Conservation (phyloP, 1,140 invertebrate genomes). For the Rhynchophorus ferrugineus region DNA sequence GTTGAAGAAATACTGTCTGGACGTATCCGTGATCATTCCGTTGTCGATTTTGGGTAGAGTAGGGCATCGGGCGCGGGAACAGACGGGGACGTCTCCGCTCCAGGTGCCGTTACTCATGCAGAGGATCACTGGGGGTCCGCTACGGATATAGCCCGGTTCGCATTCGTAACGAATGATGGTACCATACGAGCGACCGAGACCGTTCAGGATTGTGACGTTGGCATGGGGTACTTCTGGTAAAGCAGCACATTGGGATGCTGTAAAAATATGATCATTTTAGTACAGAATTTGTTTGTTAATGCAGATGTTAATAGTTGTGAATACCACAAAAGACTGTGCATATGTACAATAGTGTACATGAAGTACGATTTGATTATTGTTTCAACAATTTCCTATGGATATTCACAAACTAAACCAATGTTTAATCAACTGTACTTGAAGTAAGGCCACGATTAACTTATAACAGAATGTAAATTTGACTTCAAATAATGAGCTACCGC, state of each 20-base stretch:
- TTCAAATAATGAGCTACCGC: too few relatives aligned
- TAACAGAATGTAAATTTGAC: too few relatives aligned
- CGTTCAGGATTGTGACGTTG: constrained; percentile 83
- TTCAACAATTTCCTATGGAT: too few relatives aligned
- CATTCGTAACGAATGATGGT: constrained; percentile 93
- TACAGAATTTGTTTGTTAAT: too few relatives aligned
- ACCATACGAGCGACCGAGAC: constrained; percentile 87
- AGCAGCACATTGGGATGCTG: constrained; percentile 87
- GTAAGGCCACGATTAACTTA: too few relatives aligned
- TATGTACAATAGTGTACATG: too few relatives aligned
- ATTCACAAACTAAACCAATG: too few relatives aligned
- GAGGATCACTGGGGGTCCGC: constrained; percentile 80
- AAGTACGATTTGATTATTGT: too few relatives aligned
- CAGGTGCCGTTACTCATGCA: constrained; percentile 96
- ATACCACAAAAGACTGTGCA: too few relatives aligned
- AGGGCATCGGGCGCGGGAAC: constrained; percentile 70
- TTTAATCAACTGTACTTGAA: too few relatives aligned
- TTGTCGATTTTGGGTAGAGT: constrained; percentile 77
- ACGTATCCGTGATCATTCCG: constrained; percentile 72
- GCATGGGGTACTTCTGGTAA: constrained; percentile 81
- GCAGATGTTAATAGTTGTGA: too few relatives aligned
- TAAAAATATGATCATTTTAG: constrained; percentile 32
- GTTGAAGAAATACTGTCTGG: constrained; percentile 71
- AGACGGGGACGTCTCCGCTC: constrained; percentile 85
- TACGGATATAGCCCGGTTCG: constrained; percentile 83